Conservation (phyloP, 1,140 invertebrate species). For the Pteromalus puparum region DNA sequence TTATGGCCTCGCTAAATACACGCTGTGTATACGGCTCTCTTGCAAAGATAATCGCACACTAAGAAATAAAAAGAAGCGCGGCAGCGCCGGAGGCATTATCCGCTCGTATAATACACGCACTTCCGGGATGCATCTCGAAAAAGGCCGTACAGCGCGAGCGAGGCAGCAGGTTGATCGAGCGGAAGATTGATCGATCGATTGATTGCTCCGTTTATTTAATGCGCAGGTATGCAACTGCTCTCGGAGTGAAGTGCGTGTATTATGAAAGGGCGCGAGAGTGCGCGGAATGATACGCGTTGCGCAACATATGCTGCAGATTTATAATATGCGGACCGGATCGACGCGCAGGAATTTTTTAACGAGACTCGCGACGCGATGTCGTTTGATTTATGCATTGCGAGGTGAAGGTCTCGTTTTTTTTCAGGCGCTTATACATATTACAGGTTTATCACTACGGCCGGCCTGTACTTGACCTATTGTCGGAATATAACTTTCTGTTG, state of each 20-base stretch:
- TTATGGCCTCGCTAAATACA: no score
- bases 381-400: no score
- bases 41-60: not conserved
- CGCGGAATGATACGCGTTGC: not conserved
- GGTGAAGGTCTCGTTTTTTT: no score
- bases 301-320: not conserved
- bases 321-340: not conserved
- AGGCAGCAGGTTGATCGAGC: not conserved
- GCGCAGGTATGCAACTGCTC: not conserved
- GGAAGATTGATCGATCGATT: constrained; percentile 18
- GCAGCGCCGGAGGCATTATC: no score
- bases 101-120: not conserved
- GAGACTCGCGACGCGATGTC: not conserved
- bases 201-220: constrained; percentile 14
- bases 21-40: no score
- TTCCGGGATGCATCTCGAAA: constrained; percentile 14
- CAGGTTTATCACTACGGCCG: no score
- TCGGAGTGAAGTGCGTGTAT: not conserved
- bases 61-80: not conserved
- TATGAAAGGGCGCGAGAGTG: no score
- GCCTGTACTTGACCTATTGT: no score
- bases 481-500: no score
- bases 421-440: no score
- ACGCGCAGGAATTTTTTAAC: not conserved
- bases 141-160: not conserved